A percentile compares a stretch with the other conserved stretches of the same genome.
These are phyloP conservation scores for Mormyrus iriodes DNA, from an alignment of 2,113 vertebrate genomes.

Conservation along the genomic window DNA sequence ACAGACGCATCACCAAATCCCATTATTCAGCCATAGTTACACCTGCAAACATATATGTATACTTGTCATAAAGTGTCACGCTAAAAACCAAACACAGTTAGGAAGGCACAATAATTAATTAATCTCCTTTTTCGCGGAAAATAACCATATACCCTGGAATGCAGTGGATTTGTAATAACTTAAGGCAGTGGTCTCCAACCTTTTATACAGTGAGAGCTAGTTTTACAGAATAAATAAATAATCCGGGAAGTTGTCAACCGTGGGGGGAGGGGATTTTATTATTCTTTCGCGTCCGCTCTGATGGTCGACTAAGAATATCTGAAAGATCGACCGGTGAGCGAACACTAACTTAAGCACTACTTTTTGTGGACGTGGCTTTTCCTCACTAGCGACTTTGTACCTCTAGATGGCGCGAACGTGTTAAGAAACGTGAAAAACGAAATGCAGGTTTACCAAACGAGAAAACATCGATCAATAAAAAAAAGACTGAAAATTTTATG, in stretches of 20 bases:
- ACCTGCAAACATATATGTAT: background rate
- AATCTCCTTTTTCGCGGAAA: background rate
- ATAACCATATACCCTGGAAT: background rate
- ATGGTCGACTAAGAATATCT: background rate
- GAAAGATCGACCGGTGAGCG: background rate
- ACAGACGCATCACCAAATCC: background rate
- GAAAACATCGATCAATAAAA: background rate
- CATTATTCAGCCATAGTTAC: background rate
- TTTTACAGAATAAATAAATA: no score
- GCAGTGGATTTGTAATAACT: background rate
- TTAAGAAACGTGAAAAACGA: background rate
- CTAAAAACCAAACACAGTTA: background rate
- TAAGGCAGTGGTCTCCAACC: background rate
- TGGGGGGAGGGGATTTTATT: no score
- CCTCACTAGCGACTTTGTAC: background rate
- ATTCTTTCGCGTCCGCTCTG: no score
- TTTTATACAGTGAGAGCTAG: background rate
- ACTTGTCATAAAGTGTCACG: background rate
- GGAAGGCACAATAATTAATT: background rate
- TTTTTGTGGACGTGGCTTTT: background rate
- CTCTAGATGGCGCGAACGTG: constrained; percentile 15
- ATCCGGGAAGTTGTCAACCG: no score
- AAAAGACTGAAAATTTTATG: background rate
- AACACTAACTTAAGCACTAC: background rate
- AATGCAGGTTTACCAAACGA: background rate